Base-by-base conservation (phyloP, 2,888 invertebrate species). In the Drosophila fulvimacula region DNA sequence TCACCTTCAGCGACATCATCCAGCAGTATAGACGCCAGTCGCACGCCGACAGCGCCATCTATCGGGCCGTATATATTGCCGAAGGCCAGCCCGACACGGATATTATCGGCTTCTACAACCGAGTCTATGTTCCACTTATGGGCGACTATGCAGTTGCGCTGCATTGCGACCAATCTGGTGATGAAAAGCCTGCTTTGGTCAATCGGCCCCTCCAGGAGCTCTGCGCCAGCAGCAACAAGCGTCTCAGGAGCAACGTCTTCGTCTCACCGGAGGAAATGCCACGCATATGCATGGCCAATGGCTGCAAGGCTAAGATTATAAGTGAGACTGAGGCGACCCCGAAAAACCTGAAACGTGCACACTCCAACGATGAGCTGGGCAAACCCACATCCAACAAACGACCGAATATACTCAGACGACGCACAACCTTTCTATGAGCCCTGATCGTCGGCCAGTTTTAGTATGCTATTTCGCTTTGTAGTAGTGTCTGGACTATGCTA, bases 71-170 rank as follows among this genome's bases (percentile, higher is more conserved):
- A 2, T n/a, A 24, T 6, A 1, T 63, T 9, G 42, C 32, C 3
- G 44, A 73, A 1, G 69, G 68, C 0, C 55, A 55, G 27, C 24
- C 62, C 1, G 2, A 10, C 0, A 27, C 24, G 0, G 84, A 85
- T 15, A 76, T 85, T 3, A 87, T 89, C 2, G 34, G 27, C 6
- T 85, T 88, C 49, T 85, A 88, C 52, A 85, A 85, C 63, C 57
- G 10, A 4, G 19, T 70, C 2, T 85, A 81, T 48, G 27, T 87
- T 1, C 49, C 34, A 6, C 62, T n/a, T 5, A 78, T 85, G 73
- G 42, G 34, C 3, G 42, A 41, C 3, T 85, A 59, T 38, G 72
- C 61, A 0, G 46, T 52, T 0, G 42, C 51, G 1, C 36, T 71
- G 32, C 59, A 60, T 0, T 79, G 71, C n/a, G 55, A 56, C 3